Conservation (phyloP, 2,113 vertebrate genomes). For the Rhynchomys soricoides region DNA sequence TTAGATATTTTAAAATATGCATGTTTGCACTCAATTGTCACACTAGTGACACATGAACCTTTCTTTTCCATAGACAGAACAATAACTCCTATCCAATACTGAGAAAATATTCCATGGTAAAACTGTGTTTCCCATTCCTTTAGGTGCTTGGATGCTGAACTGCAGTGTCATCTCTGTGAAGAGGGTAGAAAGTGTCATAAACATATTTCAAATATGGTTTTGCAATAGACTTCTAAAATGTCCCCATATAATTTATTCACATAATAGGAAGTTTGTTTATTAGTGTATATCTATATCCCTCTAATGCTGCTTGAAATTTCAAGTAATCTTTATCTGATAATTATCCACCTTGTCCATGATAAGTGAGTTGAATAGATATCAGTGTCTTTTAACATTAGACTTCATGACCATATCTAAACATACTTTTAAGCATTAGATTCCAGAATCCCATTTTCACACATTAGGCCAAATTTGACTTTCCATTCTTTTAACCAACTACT, state of each 20-base stretch:
- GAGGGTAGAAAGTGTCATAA: not conserved
- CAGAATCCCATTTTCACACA: not conserved
- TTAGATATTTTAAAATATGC: not conserved
- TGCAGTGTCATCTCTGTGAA: not conserved
- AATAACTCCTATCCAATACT: not conserved
- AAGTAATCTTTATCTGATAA: not conserved
- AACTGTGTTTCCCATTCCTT: not conserved
- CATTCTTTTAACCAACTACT: not conserved
- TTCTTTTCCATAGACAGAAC: not conserved
- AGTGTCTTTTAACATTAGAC: not conserved
- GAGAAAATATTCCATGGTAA: not conserved
- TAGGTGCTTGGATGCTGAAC: not conserved
- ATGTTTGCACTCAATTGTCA: not conserved
- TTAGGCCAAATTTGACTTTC: not conserved
- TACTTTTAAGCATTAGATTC: not conserved
- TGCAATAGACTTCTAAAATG: not conserved
- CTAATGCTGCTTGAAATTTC: constrained; percentile 1
- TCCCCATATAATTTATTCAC: not conserved
- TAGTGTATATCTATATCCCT: not conserved
- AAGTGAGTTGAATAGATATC: not conserved
- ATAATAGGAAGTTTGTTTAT: not conserved
- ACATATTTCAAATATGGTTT: not conserved
- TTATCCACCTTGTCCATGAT: not conserved
- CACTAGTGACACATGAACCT: not conserved
- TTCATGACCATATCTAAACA: not conserved